phyloP scores from a whole-genome alignment of 2,113 vertebrate genomes.

The Ariopsis seemanni region DNA sequence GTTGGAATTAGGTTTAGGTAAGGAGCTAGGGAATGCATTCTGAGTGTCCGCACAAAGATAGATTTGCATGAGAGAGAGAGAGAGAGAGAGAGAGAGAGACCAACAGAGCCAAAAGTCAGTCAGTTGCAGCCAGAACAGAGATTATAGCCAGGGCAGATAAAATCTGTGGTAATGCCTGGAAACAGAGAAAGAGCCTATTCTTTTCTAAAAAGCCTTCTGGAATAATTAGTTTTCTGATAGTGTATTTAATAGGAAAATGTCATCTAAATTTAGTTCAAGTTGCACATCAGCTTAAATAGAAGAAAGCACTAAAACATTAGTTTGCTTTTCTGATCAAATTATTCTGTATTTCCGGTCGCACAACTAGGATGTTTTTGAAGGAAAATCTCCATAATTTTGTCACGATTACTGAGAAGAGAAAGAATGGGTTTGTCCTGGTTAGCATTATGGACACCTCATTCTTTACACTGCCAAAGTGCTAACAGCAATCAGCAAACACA shows the following conservation, averaged over 20 bases:
- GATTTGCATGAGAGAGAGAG: no score
- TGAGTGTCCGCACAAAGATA: no score
- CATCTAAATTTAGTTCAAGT: neutral
- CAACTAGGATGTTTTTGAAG: neutral
- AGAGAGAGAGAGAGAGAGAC: no score
- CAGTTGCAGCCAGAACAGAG: constrained; percentile 13
- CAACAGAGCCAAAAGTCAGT: constrained; percentile 1
- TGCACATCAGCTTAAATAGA: neutral
- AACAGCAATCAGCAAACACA: neutral
- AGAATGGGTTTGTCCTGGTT: constrained; percentile 35
- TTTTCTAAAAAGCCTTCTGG: constrained; percentile 1
- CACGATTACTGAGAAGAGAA: neutral
- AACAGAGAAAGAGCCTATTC: constrained; percentile 1
- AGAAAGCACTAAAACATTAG: neutral
- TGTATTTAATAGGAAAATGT: constrained; percentile 23
- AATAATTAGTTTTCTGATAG: constrained; percentile 23
- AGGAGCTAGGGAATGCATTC: no score
- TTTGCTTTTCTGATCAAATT: neutral
- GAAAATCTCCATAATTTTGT: neutral
- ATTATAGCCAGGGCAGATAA: constrained; percentile 40
- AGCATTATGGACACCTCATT: constrained; percentile 11
- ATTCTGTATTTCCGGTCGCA: neutral
- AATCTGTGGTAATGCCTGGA: constrained; percentile 30
- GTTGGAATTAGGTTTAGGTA: no score
- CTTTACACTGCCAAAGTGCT: neutral